phyloP scores from a whole-genome alignment of 2,113 vertebrate genomes.

The Phalacrocorax carbo region DNA sequence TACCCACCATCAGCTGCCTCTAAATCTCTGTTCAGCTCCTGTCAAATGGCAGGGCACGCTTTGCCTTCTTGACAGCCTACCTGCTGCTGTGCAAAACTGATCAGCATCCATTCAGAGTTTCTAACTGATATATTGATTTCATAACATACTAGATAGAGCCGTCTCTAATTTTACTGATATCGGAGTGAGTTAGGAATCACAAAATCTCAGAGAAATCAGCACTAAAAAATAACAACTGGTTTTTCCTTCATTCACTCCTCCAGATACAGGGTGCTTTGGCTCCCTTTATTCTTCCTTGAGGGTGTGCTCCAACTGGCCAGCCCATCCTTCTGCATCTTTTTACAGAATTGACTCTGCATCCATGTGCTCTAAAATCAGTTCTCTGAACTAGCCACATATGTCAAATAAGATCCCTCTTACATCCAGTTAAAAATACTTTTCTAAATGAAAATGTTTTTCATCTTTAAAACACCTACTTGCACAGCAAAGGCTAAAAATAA shows the following conservation, averaged over 20 bases:
- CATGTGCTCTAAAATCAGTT: neutral
- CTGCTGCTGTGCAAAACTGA: neutral
- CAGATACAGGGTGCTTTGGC: neutral
- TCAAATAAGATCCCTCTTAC: neutral
- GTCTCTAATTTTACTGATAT: neutral
- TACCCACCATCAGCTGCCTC: neutral
- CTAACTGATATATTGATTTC: neutral
- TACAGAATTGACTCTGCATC: neutral
- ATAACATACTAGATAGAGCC: neutral
- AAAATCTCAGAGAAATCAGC: neutral
- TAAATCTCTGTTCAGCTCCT: neutral
- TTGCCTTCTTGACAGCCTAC: neutral
- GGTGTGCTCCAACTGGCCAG: neutral
- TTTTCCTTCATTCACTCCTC: neutral
- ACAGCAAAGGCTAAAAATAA: neutral
- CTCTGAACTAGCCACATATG: neutral
- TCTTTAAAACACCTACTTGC: neutral
- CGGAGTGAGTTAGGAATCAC: neutral
- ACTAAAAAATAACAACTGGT: neutral
- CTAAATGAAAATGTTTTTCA: neutral
- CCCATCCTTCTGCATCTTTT: neutral
- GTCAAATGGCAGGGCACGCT: neutral
- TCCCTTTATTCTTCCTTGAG: neutral
- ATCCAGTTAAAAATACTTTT: neutral
- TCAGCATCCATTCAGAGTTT: neutral